Percentiles rank a stretch among this genome's conserved stretches.
These are phyloP conservation scores for Aradus depressus DNA, from an alignment of 2,888 invertebrate species.

Conservation along the genomic window DNA sequence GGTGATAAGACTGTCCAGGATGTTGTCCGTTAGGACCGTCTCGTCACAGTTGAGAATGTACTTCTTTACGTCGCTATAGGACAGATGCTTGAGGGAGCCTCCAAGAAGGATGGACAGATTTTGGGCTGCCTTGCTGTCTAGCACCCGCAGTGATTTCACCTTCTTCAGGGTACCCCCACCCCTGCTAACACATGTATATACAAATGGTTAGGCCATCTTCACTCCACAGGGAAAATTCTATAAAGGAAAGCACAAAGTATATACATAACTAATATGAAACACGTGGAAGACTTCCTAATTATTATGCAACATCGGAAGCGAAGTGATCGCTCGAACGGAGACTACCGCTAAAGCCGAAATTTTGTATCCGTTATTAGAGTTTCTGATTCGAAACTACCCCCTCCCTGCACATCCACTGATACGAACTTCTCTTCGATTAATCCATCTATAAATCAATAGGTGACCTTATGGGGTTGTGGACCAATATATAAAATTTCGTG, in stretches of 20 bases:
- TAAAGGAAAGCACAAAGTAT: too few relatives aligned
- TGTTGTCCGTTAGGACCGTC: slow-evolving; percentile 67
- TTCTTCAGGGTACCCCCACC: slow-evolving; percentile 62
- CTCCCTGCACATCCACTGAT: too few relatives aligned
- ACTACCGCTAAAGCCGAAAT: background rate
- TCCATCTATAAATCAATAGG: too few relatives aligned
- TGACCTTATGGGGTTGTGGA: too few relatives aligned
- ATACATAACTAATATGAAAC: background rate
- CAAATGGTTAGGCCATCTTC: too few relatives aligned
- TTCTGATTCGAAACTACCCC: too few relatives aligned
- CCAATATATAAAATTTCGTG: too few relatives aligned
- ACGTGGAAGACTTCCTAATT: background rate
- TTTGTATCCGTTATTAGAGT: background rate
- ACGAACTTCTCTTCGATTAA: too few relatives aligned
- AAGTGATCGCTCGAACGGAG: background rate
- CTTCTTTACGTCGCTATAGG: slow-evolving; percentile 63
- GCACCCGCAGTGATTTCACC: slow-evolving; percentile 78
- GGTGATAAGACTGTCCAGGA: slow-evolving; percentile 80
- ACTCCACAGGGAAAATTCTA: too few relatives aligned
- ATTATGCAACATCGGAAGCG: background rate
- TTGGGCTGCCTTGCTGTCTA: slow-evolving; percentile 88
- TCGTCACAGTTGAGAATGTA: slow-evolving; percentile 82
- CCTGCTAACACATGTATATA: background rate
- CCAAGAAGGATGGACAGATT: slow-evolving; percentile 75
- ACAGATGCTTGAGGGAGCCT: slow-evolving; percentile 76